Base-by-base conservation (phyloP, 2,113 vertebrate genomes). In the Rhipidura dahli region DNA sequence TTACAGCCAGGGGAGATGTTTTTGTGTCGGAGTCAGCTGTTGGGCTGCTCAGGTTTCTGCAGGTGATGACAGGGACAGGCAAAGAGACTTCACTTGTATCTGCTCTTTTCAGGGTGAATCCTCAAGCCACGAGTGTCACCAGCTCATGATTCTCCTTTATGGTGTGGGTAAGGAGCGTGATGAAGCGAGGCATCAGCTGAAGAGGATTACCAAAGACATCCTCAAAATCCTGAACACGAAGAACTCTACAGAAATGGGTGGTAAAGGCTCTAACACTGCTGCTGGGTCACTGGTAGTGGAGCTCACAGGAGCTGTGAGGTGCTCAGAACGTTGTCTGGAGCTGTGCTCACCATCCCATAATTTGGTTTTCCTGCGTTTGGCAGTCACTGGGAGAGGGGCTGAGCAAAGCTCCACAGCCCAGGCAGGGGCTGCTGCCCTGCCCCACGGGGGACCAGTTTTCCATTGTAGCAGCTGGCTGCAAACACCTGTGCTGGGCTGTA, bases 191-290 rank as follows among this genome's bases (percentile, higher is more conserved):
- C 98, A 98, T 44, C 98, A 98, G 79, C 80, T 98, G 92, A 98
- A 98, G 96, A 98, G 96, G 91, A 97, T 98, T 68, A 97, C 98
- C 95, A 98, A 96, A 96, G 98, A 98, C 77, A 98, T 98, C 94
- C 92, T 98, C 91, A 97, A 95, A 85, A 97, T 98, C 73, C 97
- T 98, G 39, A 98, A 97, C 63, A 98, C 97, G 97, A 98, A 98
- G 92, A 97, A 97, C 57, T 96, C 96, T 37, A 51, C 97, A 6
- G 98, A 98, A 64, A 83, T 61, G 4, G 96, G 88, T 13, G 97
- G 97, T 98, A 96, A 95, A 11, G 45, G 71, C 47, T 76, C 11
- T 6, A 2, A 2, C 3, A 3, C n/a, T 69, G 47, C 82, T 24
- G 14, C 9, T 2, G 1, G 26, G 27, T 21, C 2, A 2, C 30